Evolutionary conservation across 2,888 invertebrate species (phyloP).

Genomic region (Limnephilus lunatus): DNA sequence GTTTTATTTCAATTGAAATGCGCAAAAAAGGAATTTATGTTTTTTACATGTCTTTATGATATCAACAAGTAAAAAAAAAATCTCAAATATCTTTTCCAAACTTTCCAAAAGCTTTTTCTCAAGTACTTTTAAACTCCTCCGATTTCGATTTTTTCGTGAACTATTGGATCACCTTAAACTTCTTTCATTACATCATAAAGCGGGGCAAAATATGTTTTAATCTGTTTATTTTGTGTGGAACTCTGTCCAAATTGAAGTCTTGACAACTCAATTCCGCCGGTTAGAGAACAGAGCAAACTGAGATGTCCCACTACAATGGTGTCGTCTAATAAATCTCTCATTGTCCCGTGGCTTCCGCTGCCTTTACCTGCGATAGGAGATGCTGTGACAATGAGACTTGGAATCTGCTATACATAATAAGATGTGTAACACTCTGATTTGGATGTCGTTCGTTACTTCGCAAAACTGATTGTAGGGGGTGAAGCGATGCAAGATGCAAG

Average conservation of each 20-base stretch:
- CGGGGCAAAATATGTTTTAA: conserved; percentile 3
- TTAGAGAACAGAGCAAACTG: conserved; percentile 6
- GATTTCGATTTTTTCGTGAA: too few relatives aligned
- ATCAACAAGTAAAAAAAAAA: too few relatives aligned
- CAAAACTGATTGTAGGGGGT: neutral
- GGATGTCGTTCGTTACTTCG: conserved; percentile 32
- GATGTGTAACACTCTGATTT: conserved; percentile 5
- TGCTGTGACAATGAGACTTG: neutral
- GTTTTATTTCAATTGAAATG: too few relatives aligned
- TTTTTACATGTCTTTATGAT: too few relatives aligned
- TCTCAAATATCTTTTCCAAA: too few relatives aligned
- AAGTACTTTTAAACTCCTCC: too few relatives aligned
- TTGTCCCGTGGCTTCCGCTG: conserved; percentile 33
- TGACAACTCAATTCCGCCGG: conserved; percentile 22
- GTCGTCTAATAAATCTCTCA: conserved; percentile 15
- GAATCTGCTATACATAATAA: neutral
- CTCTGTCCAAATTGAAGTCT: neutral
- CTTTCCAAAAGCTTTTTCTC: too few relatives aligned
- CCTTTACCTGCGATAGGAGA: neutral
- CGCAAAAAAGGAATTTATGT: too few relatives aligned
- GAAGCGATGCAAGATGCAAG: neutral
- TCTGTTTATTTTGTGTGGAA: conserved; percentile 24
- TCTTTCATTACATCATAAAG: neutral
- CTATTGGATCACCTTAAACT: too few relatives aligned
- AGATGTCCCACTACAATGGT: neutral